Base-by-base conservation (phyloP, 2,113 vertebrate species). In the Grantiella picta region DNA sequence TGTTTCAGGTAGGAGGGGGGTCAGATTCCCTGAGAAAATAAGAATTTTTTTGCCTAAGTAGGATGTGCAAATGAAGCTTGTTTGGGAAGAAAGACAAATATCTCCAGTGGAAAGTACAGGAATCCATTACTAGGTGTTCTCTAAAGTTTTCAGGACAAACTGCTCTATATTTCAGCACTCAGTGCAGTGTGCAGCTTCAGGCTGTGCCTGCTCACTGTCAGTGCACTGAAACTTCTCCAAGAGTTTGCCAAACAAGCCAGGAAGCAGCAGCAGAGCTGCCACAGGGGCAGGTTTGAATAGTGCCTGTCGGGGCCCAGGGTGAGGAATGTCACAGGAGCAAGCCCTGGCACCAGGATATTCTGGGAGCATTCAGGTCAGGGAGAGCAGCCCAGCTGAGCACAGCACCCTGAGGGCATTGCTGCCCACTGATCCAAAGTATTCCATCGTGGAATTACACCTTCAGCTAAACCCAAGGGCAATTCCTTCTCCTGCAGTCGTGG, bases 241-340 rank as follows among this genome's bases (percentile, higher is more conserved):
- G n/a, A 9, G 11, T 40, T 27, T 36, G 23, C 47, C 54, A 49
- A 24, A 19, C 1, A 24, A 75, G 40, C 15, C 33, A 44, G 78
- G 40, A 9, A 52, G 70, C 15, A 5, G 81, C 61, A 38, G 0
- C 3, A 3, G 9, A 78, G 69, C 71, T 85, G 56, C 45, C 35
- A 5, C 4, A 9, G 9, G 68, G 27, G 33, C 80, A 56, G 77
- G 44, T 50, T 28, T 38, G 84, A 25, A 6, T 0, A 4, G 54
- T 31, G 38, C 22, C 77, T 20, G 0, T 23, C n/a, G 15, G 57
- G 52, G 63, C 25, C 59, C 63, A 5, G 61, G 38, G 73, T 3
- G 4, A 45, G 78, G 66, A 50, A 15, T 35, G 5, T 1, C 28
- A 3, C 53, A 64, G 68, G 17, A 57, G 40, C 0, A 1, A 66